Evolutionary conservation across 2,113 vertebrate genomes (phyloP), one percentile per base, ranked within the genome.

Genomic region (Pachypanchax playfairii): DNA sequence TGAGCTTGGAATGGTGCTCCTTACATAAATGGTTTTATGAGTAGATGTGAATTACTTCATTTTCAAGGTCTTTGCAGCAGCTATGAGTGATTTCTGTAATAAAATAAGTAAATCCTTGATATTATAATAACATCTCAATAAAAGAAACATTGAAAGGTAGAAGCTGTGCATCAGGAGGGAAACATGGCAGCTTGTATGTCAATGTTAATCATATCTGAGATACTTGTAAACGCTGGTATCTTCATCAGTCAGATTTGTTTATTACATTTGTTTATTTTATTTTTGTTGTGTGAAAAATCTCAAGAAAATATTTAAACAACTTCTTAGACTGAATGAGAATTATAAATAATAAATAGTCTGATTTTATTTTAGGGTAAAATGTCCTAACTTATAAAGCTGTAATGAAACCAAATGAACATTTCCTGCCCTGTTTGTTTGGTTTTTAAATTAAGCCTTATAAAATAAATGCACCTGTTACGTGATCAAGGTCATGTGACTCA

Each of bases 61-160:
- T 24, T 3, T 72, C 63, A 65, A 74, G 63, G 36, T 61, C 66
- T 61, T 38, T 42, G 22, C 14, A 5, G 47, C 39, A 35, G 36
- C 46, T 52, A 4, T 43, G 59, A 20, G 21, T 18, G 28, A 60
- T 38, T 52, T 39, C 44, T 53, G 26, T 26, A 25, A 38, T 52
- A 53, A 33, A 28, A 18, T 4, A 15, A 8, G 21, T 8, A 22
- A 36, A 56, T 14, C 7, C 24, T 9, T 47, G 2, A 49, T 31
- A 42, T 59, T 6, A 18, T 13, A 29, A 35, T 24, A 43, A 7
- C 5, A 2, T 4, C 13, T 24, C 7, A 28, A 60, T 24, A 17
- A 70, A 42, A 52, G 4, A 14, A 54, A 25, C 10, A 41, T 10
- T 20, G 6, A 10, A 3, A 18, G 2, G 3, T 42, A 46, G 31